Base-by-base conservation (phyloP, 2,797 vertebrate species). In the Rhinogobio ventralis region DNA sequence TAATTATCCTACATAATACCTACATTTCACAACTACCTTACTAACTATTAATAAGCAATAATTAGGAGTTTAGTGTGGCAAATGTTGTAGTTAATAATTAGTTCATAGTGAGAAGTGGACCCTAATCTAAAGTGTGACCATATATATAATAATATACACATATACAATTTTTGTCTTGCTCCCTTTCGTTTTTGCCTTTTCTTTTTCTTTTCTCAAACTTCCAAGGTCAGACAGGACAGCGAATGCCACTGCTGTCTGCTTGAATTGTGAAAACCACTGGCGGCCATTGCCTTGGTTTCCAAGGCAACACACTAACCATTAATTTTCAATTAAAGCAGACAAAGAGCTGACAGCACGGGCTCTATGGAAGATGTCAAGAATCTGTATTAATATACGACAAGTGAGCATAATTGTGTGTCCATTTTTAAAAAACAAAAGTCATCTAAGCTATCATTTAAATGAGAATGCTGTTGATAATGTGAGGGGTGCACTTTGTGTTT, bases 291-390 rank as follows among this genome's bases (percentile, higher is more conserved):
- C 93, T 94, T 92, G 90, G 97, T 99, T 97, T 96, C 97, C 98
- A 93, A 95, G 96, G 97, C 96, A 98, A 99, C 97, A 91, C 95
- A 97, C 96, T 96, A 98, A 98, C 97, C 98, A 99, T 99, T 99
- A 99, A 99, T 99, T 99, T 99, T 99, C 98, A 99, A 99, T 99
- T 99, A 99, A 99, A 99, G 95, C 97, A 99, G 98, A 99, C 98
- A 99, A 99, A 99, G 98, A 96, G 96, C 97, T 98, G 98, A 98
- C 97, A 98, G 97, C 97, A 97, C 97, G 94, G 96, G 97, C 97
- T 98, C 97, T 96, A 96, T 96, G 97, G 96, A 98, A 98, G 97
- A 98, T 98, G 98, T 99, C 98, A 99, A 99, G 97, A 98, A 97
- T 97, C 97, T 96, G 97, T 98, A 98, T 99, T 99, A 99, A 99